Base-by-base conservation (phyloP, 2,797 vertebrate species). In the Gastrophryne carolinensis region DNA sequence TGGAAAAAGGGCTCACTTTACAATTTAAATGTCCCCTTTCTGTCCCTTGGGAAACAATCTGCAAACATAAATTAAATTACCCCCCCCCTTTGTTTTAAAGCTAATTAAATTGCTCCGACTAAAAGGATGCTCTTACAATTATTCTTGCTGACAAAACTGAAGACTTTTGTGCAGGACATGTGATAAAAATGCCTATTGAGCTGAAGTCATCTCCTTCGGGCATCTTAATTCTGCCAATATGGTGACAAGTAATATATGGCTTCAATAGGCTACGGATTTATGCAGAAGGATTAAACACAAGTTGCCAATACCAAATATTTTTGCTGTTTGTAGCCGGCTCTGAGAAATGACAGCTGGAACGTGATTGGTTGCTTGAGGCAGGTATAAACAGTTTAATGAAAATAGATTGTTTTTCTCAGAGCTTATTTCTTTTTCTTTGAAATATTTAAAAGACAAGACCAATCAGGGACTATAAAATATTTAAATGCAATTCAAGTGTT, bases 51-150 rank as follows among this genome's bases (percentile, higher is more conserved):
- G 62, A 74, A 56, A 19, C 29, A 65, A 49, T 66, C 72, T 58
- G 72, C 50, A 29, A 47, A 74, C n/a, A 19, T 66, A 73, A 73
- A 73, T 73, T 56, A 64, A 73, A 65, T 73, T 73, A 73, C 47
- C 32, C 65, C 50, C 44, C 35, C 47, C 71, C n/a, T n/a, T 72
- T 72, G 57, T 72, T 73, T 49, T 66, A 49, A 34, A 56, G 34
- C 30, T 58, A 63, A 73, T 74, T 66, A 66, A 58, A 58, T 58
- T 74, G 53, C 62, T 49, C 15, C 9, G 3, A 60, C 52, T 74
- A 58, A 64, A 49, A 47, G 19, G 62, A 66, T 65, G 62, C 29
- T 26, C 41, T 66, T 37, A 66, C 57, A 39, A 58, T 65, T 32
- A 62, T 49, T 66, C 37, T 65, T 29, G 37, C 44, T 50, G 50